phyloP scores from a whole-genome alignment of 2,888 invertebrate genomes.

The Clunio marinus region DNA sequence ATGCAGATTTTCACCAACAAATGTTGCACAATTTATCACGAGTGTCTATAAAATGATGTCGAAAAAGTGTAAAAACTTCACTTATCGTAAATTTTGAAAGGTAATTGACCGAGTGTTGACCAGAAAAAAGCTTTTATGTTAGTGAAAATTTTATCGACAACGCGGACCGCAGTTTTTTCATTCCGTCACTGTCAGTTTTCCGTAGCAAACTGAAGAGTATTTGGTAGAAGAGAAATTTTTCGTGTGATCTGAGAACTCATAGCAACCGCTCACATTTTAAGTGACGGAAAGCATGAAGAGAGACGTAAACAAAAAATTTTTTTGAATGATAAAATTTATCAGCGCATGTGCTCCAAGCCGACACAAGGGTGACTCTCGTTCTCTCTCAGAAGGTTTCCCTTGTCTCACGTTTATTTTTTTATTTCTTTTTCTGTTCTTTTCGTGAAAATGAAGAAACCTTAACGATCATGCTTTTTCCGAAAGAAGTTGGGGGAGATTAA shows the following conservation, averaged over 20 bases:
- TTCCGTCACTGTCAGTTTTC: constrained; percentile 33
- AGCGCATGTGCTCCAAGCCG: constrained; percentile 26
- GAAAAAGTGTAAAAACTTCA: not conserved
- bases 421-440: not conserved
- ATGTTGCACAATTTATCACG: not conserved
- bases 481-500: not conserved
- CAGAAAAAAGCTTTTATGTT: constrained; percentile 15
- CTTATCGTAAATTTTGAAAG: not conserved
- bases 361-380: not conserved
- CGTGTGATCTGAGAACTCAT: not conserved
- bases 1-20: not conserved
- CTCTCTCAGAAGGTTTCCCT: not conserved
- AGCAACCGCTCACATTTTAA: constrained; percentile 17
- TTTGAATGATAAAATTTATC: constrained; percentile 31
- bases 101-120: constrained; percentile 33
- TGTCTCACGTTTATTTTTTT: not conserved
- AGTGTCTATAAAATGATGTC: not conserved
- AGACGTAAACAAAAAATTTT: constrained; percentile 35
- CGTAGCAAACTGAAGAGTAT: constrained; percentile 28
- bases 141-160: constrained; percentile 27
- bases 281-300: constrained; percentile 26
- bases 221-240: constrained; percentile 5
- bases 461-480: not conserved
- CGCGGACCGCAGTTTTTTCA: constrained; percentile 30
- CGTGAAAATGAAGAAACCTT: not conserved